Base-by-base conservation (phyloP, 2,797 vertebrate species). In the Gymnoscopelus microlampas region DNA sequence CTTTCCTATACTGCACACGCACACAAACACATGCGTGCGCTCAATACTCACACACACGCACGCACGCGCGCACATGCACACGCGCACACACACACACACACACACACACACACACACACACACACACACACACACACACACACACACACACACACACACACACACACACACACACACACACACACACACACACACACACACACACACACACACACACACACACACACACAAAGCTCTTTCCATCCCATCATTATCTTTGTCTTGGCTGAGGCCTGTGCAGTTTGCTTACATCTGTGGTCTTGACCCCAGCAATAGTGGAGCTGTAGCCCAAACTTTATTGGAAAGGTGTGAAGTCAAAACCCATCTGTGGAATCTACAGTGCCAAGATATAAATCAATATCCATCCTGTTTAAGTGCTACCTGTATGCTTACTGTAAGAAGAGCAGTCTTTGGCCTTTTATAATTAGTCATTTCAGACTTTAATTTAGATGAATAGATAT, bases 321-420 rank as follows among this genome's bases (percentile, higher is more conserved):
- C 70, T 79, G 60, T 63, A 49, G 48, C 76, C 78, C 72, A 83
- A 73, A 73, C 71, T 68, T 62, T 29, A 60, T 29, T 63, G 60
- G 53, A 63, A 64, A 86, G 80, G 84, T 84, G 81, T 81, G 81
- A 86, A 83, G 74, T 88, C 74, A 35, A 79, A 83, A 49, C 63
- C 68, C 74, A 85, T 85, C 68, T 71, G 62, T 54, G 47, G 12
- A 51, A 51, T 44, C 7, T 44, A 44, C 39, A 9, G 39, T 9
- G 39, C 39, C 39, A 44, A 44, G 39, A 44, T 44, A 44, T 44
- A 44, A 44, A 44, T 44, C 39, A 44, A 10, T 44, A 44, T 7
- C 39, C 39, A 44, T 44, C 39, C 8, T 44, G 39, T 44, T 2
- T 8, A 44, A 10, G 39, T 44, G 39, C 39, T 44, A 44, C 39